Base-by-base conservation (phyloP, 2,888 invertebrate species). In the Orthonevra nobilis region DNA sequence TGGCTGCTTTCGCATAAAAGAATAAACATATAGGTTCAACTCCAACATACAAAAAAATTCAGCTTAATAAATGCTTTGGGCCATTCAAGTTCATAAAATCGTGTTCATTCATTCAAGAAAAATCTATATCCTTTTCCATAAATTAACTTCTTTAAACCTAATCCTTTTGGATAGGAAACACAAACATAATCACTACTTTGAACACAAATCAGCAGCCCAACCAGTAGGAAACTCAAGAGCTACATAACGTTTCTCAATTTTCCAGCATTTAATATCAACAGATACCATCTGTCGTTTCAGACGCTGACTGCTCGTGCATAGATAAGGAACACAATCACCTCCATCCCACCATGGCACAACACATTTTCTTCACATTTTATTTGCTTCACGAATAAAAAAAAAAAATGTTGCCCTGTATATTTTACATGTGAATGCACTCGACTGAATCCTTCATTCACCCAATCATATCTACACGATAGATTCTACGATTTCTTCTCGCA, bases 371-470 rank as follows among this genome's bases (percentile, higher is more conserved):
- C 60, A n/a, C n/a, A n/a, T 17, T 12, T 40, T 56, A 40, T 30
- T 56, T 40, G 20, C 40, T 26, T 2, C 40, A n/a, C n/a, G n/a
- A n/a, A n/a, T n/a, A n/a, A n/a, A n/a, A n/a, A n/a, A n/a, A n/a
- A n/a, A 44, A 58, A 58, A 44, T 19, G 58, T 58, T 44, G 42
- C 32, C 6, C 17, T 42, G 30, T 58, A 58, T 20, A 58, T 58
- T 44, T 58, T 32, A 44, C 58, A 20, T 32, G 32, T 32, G 42
- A 42, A 42, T 44, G 58, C 58, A 58, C 58, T 58, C 32, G 58
- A 58, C 42, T 58, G 58, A 28, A 14, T 58, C 20, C n/a, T n/a
- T n/a, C 19, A 9, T 23, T 32, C 6, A 40, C 38, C 38, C 15
- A n/a, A n/a, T n/a, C n/a, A 52, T 15, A 38, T 15, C 9, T 6